Evolutionary conservation across 1,140 invertebrate species (phyloP), one percentile per base, ranked within the genome.

Genomic region (Lethocerus indicus): DNA sequence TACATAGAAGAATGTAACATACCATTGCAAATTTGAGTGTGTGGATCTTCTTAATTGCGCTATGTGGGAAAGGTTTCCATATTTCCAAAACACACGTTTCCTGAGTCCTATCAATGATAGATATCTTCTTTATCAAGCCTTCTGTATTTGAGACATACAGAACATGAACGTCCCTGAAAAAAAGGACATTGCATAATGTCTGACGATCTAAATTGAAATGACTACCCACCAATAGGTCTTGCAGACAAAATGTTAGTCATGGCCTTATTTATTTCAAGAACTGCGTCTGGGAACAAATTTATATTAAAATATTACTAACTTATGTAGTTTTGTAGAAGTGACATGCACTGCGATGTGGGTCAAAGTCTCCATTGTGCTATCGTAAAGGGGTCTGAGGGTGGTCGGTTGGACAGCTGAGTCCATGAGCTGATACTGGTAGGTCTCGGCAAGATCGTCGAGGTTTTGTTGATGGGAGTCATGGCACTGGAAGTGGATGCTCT

Each of bases 371-470:
- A 83, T 67, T 13, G 76, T 73, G 0, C 74, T 67, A 14, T 76
- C 71, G 52, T 85, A 77, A 0, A 90, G 59, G 0, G 91, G 90
- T 23, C 70, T 61, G 1, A 71, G 63, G 0, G 74, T 76, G 3
- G 74, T 73, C 0, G 86, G 75, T 54, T 86, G 81, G 0, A 94
- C 80, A 2, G 88, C 78, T 49, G 75, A 70, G 61, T 91, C 82
- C 88, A 93, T 92, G 42, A 94, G 64, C 57, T 90, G 86, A 60
- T 89, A 93, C 47, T 76, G 74, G 16, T 78, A 74, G 36, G 80
- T 81, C 56, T 85, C 78, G 32, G 84, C 66, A 28, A 76, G 52
- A 1, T 35, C 28, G 9, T 43, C 39, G n/a, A n/a, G n/a, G n/a
- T n/a, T n/a, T n/a, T n/a, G n/a, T 29, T 28, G 25, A 14, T 36